phyloP scores from a whole-genome alignment of 2,113 vertebrate species.

The Gambusia holbrooki region DNA sequence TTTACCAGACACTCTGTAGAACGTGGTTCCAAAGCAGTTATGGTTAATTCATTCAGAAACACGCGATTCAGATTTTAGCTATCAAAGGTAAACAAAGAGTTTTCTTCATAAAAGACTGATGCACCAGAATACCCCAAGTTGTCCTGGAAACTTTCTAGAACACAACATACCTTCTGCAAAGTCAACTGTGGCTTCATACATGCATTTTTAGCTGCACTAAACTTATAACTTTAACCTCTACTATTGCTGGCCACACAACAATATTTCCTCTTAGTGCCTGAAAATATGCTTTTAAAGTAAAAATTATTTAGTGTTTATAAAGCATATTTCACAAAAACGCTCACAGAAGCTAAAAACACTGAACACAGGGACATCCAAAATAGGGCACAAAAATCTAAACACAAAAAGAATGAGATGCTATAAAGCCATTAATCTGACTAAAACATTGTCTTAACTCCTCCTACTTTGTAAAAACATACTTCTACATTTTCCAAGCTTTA shows the following conservation, averaged over 20 bases:
- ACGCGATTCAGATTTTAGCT: neutral
- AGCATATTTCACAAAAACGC: too few relatives aligned
- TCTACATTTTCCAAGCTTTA: neutral
- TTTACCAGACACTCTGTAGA: too few relatives aligned
- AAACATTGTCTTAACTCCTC: neutral
- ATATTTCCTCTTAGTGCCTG: too few relatives aligned
- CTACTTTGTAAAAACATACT: neutral
- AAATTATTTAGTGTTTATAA: too few relatives aligned
- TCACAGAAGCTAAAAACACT: too few relatives aligned
- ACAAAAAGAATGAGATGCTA: neutral
- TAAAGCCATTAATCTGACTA: neutral
- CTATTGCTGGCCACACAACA: too few relatives aligned
- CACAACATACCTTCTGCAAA: neutral
- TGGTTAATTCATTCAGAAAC: too few relatives aligned
- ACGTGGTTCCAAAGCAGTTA: too few relatives aligned
- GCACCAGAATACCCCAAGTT: too few relatives aligned
- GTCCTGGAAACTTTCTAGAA: too few relatives aligned
- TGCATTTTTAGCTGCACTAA: neutral
- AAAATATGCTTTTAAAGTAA: neutral
- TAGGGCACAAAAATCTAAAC: neutral
- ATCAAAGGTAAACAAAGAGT: neutral
- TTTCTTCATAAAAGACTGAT: neutral
- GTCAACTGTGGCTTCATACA: neutral
- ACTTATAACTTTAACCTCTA: neutral
- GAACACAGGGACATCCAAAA: too few relatives aligned